phyloP scores from a whole-genome alignment of 2,797 vertebrate genomes.

The Chanos chanos region DNA sequence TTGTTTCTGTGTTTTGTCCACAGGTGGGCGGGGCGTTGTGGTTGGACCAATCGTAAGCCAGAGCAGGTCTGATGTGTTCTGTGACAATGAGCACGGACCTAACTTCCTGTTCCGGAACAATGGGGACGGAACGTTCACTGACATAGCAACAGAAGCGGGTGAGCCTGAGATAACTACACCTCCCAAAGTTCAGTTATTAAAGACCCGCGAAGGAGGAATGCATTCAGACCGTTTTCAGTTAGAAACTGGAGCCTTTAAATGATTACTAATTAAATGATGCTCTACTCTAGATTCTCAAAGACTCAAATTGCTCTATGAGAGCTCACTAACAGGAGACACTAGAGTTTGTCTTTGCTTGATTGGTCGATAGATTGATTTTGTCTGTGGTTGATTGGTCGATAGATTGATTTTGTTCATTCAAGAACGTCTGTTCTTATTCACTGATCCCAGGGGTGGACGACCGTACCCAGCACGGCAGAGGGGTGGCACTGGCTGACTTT shows the following conservation, averaged over 20 bases:
- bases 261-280: neutral
- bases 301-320: too few species aligned
- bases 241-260: neutral
- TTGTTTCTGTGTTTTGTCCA: neutral
- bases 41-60: constrained; percentile 88
- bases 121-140: constrained; percentile 82
- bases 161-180: too few species aligned
- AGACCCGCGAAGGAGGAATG: too few species aligned
- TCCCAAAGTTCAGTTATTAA: too few species aligned
- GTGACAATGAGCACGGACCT: constrained; percentile 89
- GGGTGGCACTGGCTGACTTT: constrained; percentile 88
- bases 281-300: too few species aligned
- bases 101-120: constrained; percentile 93
- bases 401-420: neutral
- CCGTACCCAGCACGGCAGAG: constrained; percentile 82
- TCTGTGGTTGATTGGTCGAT: neutral
- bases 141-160: constrained; percentile 78
- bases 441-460: constrained; percentile 79
- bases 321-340: too few species aligned
- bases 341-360: neutral
- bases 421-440: too few species aligned
- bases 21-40: constrained; percentile 88
- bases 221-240: too few species aligned
- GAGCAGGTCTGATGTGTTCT: constrained; percentile 86
- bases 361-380: too few species aligned